A percentile compares a stretch with the other conserved stretches of the same genome.
Conservation (phyloP, 2,797 vertebrate species). For the Oreortyx pictus region DNA sequence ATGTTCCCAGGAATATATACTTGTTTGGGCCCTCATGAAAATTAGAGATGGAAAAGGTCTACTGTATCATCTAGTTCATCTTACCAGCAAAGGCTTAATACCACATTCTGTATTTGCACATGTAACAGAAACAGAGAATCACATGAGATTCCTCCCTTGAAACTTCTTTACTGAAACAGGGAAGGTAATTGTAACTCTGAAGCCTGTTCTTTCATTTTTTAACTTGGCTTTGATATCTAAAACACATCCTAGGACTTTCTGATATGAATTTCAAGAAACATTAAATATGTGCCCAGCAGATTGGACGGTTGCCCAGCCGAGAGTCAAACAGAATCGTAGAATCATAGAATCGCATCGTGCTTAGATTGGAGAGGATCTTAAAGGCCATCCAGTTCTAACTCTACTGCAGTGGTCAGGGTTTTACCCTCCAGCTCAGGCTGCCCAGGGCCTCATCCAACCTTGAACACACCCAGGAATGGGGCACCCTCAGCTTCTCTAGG, state of each 20-base stretch:
- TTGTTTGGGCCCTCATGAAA: constrained; percentile 38
- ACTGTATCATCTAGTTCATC: background rate
- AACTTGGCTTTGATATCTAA: background rate
- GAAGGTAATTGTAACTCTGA: background rate
- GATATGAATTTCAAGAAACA: background rate
- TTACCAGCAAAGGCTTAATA: background rate
- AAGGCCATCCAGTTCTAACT: too few relatives aligned
- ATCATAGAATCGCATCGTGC: background rate
- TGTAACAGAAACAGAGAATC: background rate
- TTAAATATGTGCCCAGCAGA: background rate
- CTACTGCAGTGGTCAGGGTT: too few relatives aligned
- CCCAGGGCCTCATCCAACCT: too few relatives aligned
- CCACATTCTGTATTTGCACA: background rate
- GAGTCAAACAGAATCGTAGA: background rate
- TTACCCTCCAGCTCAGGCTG: too few relatives aligned
- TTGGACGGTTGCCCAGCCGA: background rate
- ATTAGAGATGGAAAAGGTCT: constrained; percentile 44
- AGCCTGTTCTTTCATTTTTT: background rate
- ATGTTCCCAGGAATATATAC: constrained; percentile 31
- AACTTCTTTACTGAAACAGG: background rate
- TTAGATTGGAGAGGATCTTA: too few relatives aligned
- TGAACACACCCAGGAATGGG: too few relatives aligned
- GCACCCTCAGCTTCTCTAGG: too few relatives aligned
- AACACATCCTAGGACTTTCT: background rate
- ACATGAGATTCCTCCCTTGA: background rate